A percentile compares a stretch with the other conserved stretches of the same genome.
phyloP scores from a whole-genome alignment of 2,888 invertebrate genomes.

The Brenthis daphne region DNA sequence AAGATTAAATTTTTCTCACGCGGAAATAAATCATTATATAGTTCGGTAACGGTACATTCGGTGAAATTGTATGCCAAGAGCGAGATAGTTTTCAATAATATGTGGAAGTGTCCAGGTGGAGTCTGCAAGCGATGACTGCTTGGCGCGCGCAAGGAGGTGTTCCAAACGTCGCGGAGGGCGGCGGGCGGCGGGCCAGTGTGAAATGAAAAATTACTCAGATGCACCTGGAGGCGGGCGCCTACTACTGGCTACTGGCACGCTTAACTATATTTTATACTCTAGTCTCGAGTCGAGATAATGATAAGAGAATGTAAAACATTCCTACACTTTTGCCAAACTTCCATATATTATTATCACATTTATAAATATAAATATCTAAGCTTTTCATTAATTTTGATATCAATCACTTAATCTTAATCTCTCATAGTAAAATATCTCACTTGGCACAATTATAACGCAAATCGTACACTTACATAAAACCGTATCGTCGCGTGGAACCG shows the following conservation, averaged over 20 bases:
- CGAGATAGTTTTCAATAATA: conserved; percentile 76
- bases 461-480: conserved; percentile 72
- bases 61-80: conserved; percentile 57
- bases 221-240: conserved; percentile 32
- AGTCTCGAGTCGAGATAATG: conserved; percentile 42
- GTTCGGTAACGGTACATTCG: conserved; percentile 40
- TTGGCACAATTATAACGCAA: conserved; percentile 80
- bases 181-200: conserved; percentile 27
- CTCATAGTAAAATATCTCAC: conserved; percentile 78
- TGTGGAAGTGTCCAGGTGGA: conserved; percentile 63
- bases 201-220: conserved; percentile 27
- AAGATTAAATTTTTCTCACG: conserved; percentile 24
- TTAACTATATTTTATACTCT: conserved; percentile 49
- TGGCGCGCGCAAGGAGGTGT: conserved; percentile 20
- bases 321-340: conserved; percentile 73
- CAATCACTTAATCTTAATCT: conserved; percentile 80
- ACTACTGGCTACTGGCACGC: conserved; percentile 30
- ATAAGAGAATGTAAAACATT: conserved; percentile 67
- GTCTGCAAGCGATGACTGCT: conserved; percentile 32
- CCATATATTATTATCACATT: conserved; percentile 80
- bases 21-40: conserved; percentile 22
- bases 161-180: conserved; percentile 15
- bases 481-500: conserved; percentile 44
- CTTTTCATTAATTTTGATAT: conserved; percentile 78
- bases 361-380: conserved; percentile 78